These are phyloP conservation scores for Pseudorhombus dupliciocellatus DNA, from an alignment of 2,113 vertebrate species.

Conservation along the genomic window DNA sequence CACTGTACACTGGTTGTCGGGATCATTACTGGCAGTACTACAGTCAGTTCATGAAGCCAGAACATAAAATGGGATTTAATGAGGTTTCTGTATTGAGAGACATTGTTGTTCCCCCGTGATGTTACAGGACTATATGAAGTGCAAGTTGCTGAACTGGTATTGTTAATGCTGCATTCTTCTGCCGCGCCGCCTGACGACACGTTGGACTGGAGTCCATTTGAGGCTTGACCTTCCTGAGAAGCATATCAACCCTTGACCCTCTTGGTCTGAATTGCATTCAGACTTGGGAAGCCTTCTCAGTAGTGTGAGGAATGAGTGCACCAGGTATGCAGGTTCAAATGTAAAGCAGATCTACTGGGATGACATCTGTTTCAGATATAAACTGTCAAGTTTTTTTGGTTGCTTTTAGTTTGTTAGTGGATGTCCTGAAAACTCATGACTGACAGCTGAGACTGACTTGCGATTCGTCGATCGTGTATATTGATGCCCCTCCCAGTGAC, in stretches of 20 bases:
- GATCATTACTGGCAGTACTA: neutral
- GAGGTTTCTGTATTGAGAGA: slow-evolving; percentile 9
- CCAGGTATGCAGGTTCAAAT: too few relatives aligned
- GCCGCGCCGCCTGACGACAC: slow-evolving; percentile 14
- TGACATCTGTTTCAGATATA: too few relatives aligned
- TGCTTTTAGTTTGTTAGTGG: too few relatives aligned
- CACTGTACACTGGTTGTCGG: neutral
- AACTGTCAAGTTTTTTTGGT: too few relatives aligned
- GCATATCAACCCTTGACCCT: neutral
- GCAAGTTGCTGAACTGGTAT: slow-evolving; percentile 37
- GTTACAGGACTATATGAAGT: neutral
- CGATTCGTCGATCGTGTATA: too few relatives aligned
- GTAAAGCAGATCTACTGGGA: too few relatives aligned
- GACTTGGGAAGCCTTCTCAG: neutral
- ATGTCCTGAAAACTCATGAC: too few relatives aligned
- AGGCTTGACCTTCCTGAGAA: neutral
- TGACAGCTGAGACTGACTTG: too few relatives aligned
- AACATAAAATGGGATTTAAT: neutral
- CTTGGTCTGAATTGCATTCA: neutral
- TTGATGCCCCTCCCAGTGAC: too few relatives aligned
- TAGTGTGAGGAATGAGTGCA: too few relatives aligned
- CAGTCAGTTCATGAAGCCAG: neutral
- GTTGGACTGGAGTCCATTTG: neutral
- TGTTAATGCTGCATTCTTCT: slow-evolving; percentile 38
- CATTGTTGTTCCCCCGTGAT: neutral